These are phyloP conservation scores for Asarcornis scutulata DNA, from an alignment of 2,113 vertebrate species.

Conservation along the genomic window DNA sequence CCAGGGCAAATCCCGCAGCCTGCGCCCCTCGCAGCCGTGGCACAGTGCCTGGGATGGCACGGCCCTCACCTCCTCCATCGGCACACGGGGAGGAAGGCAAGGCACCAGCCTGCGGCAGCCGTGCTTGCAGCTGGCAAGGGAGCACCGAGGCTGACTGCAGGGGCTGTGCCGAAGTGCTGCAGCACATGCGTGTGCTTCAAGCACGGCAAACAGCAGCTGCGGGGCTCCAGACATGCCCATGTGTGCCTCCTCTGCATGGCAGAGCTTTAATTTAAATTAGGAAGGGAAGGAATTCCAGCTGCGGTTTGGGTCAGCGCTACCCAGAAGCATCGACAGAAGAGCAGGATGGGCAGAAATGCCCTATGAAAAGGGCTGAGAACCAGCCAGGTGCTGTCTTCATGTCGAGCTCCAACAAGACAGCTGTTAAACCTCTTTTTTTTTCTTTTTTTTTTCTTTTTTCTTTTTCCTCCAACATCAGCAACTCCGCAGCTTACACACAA, in stretches of 20 bases:
- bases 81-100: background rate
- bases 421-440: background rate
- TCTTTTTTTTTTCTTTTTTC: background rate
- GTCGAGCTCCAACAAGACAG: background rate
- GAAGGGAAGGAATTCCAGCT: background rate
- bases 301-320: rapidly evolving
- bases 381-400: background rate
- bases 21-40: rapidly evolving
- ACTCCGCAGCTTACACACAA: background rate
- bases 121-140: rapidly evolving
- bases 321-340: background rate
- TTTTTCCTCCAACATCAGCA: constrained; percentile 27
- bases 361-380: background rate
- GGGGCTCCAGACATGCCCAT: rapidly evolving
- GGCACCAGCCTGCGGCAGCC: background rate
- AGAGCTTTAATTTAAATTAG: rapidly evolving
- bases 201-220: too few relatives aligned
- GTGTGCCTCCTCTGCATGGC: rapidly evolving
- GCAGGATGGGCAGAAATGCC: background rate
- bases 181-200: rapidly evolving
- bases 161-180: background rate
- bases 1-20: background rate
- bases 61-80: rapidly evolving
- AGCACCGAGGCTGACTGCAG: background rate
- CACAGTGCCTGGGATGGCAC: rapidly evolving